phyloP scores from a whole-genome alignment of 2,797 vertebrate genomes.

The Chanos chanos region DNA sequence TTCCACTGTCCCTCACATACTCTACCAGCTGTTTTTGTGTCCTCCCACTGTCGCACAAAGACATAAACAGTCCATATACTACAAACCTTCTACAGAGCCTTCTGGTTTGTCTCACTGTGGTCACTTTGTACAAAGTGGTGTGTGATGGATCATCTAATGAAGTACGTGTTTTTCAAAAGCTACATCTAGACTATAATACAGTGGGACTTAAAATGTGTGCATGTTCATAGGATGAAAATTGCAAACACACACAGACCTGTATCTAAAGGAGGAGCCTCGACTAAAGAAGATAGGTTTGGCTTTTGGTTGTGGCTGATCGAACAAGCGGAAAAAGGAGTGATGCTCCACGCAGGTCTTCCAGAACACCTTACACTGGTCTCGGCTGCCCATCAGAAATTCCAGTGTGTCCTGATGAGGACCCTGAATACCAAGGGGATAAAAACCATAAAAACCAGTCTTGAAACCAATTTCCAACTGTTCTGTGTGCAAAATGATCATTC shows the following conservation, averaged over 20 bases:
- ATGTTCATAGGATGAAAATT: too few relatives aligned
- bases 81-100: too few relatives aligned
- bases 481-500: too few relatives aligned
- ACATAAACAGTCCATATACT: too few relatives aligned
- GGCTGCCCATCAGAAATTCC: slow-evolving; percentile 90
- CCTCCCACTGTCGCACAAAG: slow-evolving; percentile 81
- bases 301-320: slow-evolving; percentile 91
- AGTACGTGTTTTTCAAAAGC: too few relatives aligned
- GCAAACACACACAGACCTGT: slow-evolving; percentile 76
- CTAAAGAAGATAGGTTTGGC: slow-evolving; percentile 88
- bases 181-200: too few relatives aligned
- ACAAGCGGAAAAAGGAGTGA: slow-evolving; percentile 92
- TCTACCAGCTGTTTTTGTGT: slow-evolving; percentile 97
- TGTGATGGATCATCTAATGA: too few relatives aligned
- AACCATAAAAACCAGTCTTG: not conserved
- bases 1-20: slow-evolving; percentile 83
- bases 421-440: slow-evolving; percentile 55
- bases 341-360: slow-evolving; percentile 99
- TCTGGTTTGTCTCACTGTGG: too few relatives aligned
- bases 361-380: slow-evolving; percentile 94
- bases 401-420: slow-evolving; percentile 91
- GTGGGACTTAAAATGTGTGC: too few relatives aligned
- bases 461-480: not conserved
- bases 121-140: too few relatives aligned
- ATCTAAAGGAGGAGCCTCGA: slow-evolving; percentile 97